phyloP scores from a whole-genome alignment of 2,797 vertebrate genomes.

The Mormyrus hasselquistii region DNA sequence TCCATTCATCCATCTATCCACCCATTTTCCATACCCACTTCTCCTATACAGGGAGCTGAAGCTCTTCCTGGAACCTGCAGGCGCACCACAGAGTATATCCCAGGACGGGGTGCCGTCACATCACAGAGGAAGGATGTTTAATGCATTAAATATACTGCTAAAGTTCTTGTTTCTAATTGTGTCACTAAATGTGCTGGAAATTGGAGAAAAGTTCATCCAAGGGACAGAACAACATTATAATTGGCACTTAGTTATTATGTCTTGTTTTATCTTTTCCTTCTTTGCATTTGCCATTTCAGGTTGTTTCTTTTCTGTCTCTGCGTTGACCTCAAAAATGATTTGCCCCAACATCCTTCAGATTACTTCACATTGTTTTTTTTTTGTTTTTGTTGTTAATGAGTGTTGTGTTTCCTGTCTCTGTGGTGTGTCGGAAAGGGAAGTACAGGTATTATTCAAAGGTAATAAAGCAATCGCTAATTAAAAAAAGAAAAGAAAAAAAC shows the following conservation, averaged over 20 bases:
- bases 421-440: not conserved
- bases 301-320: not conserved
- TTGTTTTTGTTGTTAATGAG: not conserved
- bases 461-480: not conserved
- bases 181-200: not conserved
- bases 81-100: not conserved
- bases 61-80: not conserved
- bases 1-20: not conserved
- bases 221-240: not conserved
- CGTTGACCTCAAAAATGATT: not conserved
- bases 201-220: not conserved
- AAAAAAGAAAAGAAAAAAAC: not conserved
- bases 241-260: not conserved
- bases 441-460: not conserved
- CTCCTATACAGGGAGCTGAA: not conserved
- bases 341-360: not conserved
- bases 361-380: not conserved
- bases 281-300: not conserved
- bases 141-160: not conserved
- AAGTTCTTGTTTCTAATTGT: not conserved
- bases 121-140: not conserved
- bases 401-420: not conserved
- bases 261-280: not conserved
- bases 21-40: not conserved
- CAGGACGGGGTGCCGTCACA: not conserved